Evolutionary conservation across 2,888 invertebrate genomes (phyloP).

Genomic region (Acanthococcus lagerstroemiae): DNA sequence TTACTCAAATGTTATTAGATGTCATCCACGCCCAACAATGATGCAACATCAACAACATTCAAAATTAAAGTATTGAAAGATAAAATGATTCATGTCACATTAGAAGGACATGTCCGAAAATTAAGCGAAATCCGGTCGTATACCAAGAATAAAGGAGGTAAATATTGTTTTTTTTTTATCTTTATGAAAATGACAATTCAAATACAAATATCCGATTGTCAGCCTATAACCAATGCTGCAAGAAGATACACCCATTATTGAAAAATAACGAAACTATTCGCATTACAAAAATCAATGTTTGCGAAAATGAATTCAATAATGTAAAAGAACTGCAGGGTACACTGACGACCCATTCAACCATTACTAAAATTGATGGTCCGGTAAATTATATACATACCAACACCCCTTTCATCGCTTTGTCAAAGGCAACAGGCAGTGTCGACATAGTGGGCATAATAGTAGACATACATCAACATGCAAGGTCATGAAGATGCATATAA

Average conservation of each 20-base stretch:
- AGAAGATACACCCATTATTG: not conserved
- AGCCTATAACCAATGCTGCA: not conserved
- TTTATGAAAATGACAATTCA: not conserved
- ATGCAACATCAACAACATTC: not conserved
- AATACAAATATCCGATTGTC: not conserved
- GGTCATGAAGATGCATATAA: no score
- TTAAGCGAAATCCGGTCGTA: not conserved
- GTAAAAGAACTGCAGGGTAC: not conserved
- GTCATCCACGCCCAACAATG: no score
- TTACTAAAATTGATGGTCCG: not conserved
- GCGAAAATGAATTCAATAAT: not conserved
- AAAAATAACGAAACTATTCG: not conserved
- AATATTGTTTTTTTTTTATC: not conserved
- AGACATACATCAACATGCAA: not conserved
- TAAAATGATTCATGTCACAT: not conserved
- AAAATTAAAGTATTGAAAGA: not conserved
- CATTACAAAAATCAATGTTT: not conserved
- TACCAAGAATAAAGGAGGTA: not conserved
- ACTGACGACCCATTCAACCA: not conserved
- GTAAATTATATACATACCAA: not conserved
- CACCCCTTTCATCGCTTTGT: not conserved
- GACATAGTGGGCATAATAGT: not conserved
- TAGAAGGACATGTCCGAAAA: not conserved
- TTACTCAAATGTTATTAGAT: no score
- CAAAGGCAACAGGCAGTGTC: not conserved